These are phyloP conservation scores for Lasiurus borealis DNA, from an alignment of 2,113 vertebrate genomes.

Conservation along the genomic window DNA sequence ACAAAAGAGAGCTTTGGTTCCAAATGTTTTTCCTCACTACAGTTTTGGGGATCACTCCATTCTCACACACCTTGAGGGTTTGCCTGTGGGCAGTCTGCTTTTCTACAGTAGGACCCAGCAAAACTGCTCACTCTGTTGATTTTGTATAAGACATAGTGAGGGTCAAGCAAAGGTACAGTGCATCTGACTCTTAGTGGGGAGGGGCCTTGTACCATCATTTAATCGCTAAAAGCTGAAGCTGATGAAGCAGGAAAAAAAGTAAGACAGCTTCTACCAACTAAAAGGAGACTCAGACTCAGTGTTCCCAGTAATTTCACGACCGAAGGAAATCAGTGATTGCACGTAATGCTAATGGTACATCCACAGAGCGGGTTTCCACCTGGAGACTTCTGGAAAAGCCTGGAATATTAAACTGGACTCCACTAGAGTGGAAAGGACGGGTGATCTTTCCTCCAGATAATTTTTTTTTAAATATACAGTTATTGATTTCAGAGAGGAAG, in stretches of 20 bases:
- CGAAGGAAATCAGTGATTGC: neutral
- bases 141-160: neutral
- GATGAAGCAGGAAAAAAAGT: neutral
- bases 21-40: neutral
- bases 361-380: too few species aligned
- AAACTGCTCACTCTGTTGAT: neutral
- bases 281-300: neutral
- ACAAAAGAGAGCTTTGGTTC: neutral
- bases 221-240: neutral
- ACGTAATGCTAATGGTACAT: neutral
- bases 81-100: neutral
- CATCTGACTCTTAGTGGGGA: neutral
- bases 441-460: neutral
- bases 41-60: neutral
- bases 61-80: neutral
- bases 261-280: neutral
- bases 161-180: neutral
- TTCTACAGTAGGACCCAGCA: neutral
- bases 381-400: neutral
- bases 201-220: neutral
- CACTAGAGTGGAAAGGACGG: neutral
- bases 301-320: neutral
- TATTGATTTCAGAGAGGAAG: too few species aligned
- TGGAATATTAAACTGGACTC: neutral
- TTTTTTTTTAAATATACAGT: too few species aligned